Percentiles rank a stretch among this genome's conserved stretches.
Conservation (phyloP, 1,140 invertebrate species). For the Batillaria attramentaria region DNA sequence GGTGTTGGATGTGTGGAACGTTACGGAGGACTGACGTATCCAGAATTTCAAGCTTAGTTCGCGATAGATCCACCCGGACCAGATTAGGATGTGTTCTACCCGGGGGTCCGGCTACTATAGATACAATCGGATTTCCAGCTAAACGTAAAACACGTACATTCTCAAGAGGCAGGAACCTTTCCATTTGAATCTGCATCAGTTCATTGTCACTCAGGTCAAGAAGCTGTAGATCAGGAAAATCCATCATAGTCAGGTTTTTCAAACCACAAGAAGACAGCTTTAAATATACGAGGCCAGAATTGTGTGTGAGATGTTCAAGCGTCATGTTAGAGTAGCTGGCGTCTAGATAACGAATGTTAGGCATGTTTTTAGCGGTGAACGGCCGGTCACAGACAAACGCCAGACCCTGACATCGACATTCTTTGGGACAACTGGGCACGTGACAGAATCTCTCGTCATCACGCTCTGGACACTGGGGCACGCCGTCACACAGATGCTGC, state of each 20-base stretch:
- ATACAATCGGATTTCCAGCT: too few species aligned
- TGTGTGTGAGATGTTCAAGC: background rate
- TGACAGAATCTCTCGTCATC: slow-evolving; percentile 36
- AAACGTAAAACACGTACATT: too few species aligned
- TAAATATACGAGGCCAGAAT: background rate
- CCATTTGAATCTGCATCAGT: too few species aligned
- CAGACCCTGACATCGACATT: slow-evolving; percentile 22
- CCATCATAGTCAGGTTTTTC: background rate
- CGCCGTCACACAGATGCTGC: slow-evolving; percentile 21
- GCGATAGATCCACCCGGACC: too few species aligned
- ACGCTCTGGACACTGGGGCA: slow-evolving; percentile 29
- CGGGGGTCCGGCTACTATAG: too few species aligned
- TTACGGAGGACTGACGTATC: too few species aligned
- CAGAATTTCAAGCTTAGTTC: too few species aligned
- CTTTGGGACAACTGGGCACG: slow-evolving; percentile 40
- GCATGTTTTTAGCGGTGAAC: background rate
- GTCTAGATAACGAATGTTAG: background rate
- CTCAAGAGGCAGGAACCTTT: too few species aligned
- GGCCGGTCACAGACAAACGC: slow-evolving; percentile 1
- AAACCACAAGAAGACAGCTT: background rate
- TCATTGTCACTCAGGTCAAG: slow-evolving; percentile 32
- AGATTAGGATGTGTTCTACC: too few species aligned
- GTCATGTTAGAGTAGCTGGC: background rate
- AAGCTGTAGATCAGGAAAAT: background rate
- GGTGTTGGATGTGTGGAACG: too few species aligned